phyloP scores from a whole-genome alignment of 1,140 invertebrate genomes.

The Globodera ellingtonae region DNA sequence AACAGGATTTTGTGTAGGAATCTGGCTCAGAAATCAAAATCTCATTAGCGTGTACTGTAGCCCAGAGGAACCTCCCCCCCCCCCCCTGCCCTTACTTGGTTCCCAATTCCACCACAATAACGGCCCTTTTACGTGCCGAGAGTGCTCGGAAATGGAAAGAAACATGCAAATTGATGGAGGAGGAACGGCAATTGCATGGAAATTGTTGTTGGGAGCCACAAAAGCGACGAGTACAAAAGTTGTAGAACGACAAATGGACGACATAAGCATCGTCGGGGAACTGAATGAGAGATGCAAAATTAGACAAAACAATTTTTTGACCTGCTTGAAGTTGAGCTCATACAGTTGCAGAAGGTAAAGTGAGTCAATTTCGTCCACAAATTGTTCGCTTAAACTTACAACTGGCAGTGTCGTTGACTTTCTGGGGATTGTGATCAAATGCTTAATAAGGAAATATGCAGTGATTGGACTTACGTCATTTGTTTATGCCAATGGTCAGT shows the following conservation, averaged over 20 bases:
- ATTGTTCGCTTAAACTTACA: not conserved
- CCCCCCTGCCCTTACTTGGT: not conserved
- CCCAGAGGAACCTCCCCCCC: not conserved
- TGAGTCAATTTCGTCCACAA: not conserved
- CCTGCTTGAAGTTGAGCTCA: slow-evolving; percentile 15
- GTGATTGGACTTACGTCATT: not conserved
- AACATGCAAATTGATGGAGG: not conserved
- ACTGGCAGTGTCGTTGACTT: not conserved
- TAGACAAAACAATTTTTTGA: not conserved
- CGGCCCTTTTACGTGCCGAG: not conserved
- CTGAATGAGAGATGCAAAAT: not conserved
- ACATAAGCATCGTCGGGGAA: not conserved
- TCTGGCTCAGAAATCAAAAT: no score
- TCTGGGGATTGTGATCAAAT: not conserved
- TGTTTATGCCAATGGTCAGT: not conserved
- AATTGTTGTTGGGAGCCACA: not conserved
- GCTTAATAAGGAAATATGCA: not conserved
- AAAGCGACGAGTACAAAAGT: slow-evolving; percentile 13
- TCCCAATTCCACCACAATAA: slow-evolving; percentile 19
- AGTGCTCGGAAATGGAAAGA: not conserved
- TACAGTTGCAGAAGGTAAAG: slow-evolving; percentile 8
- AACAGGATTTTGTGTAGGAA: no score
- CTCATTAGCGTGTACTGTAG: not conserved
- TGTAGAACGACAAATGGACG: slow-evolving; percentile 14
- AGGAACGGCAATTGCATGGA: not conserved